A percentile compares a stretch with the other conserved stretches of the same genome.
phyloP scores from a whole-genome alignment of 2,888 invertebrate species.

The Rotaria magnacalcarata region DNA sequence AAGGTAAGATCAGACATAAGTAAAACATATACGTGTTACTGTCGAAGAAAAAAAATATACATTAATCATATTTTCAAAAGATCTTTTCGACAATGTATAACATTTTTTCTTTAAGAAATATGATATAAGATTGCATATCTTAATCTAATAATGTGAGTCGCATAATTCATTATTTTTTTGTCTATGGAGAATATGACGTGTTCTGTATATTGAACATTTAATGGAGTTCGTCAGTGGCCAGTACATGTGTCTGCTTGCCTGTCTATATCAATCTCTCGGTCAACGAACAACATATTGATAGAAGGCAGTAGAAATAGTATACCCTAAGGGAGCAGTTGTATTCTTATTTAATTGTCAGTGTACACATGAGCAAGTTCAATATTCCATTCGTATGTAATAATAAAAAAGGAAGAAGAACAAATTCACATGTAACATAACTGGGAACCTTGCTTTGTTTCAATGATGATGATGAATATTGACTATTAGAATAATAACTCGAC shows the following conservation, averaged over 20 bases:
- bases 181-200: background rate
- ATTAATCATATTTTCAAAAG: background rate
- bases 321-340: background rate
- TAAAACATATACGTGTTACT: background rate
- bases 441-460: background rate
- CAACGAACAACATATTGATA: background rate
- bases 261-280: constrained; percentile 26
- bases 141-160: background rate
- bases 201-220: background rate
- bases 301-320: background rate
- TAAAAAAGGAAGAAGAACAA: background rate
- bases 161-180: background rate
- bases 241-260: background rate
- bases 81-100: too few species aligned
- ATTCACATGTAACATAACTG: too few species aligned
- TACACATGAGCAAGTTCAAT: background rate
- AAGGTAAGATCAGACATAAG: background rate
- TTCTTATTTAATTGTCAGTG: constrained; percentile 18
- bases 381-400: background rate
- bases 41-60: background rate
- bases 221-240: background rate
- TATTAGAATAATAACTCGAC: background rate
- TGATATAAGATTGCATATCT: background rate
- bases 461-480: constrained; percentile 7
- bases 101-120: background rate